Evolutionary conservation across 2,888 invertebrate genomes (phyloP).

Genomic region (Drosophila robusta): DNA sequence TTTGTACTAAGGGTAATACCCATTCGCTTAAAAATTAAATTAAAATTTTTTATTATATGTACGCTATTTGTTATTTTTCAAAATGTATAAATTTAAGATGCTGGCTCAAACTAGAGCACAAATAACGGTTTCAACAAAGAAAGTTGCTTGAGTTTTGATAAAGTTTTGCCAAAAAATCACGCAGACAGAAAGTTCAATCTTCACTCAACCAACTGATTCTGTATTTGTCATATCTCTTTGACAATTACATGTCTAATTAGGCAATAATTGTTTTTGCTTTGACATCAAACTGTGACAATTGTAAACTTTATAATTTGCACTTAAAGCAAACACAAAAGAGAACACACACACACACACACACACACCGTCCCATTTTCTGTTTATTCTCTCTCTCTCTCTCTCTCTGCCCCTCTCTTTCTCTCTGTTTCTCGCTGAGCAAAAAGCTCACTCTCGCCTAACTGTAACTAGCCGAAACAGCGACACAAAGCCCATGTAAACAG

Average conservation of each 20-base stretch:
- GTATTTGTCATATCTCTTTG: slow-evolving; percentile 5
- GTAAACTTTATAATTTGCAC: slow-evolving; percentile 52
- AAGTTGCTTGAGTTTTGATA: too few species aligned
- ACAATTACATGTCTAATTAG: slow-evolving; percentile 53
- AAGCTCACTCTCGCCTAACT: slow-evolving; percentile 27
- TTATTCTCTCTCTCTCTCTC: background rate
- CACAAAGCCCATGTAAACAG: slow-evolving; percentile 67
- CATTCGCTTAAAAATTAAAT: too few species aligned
- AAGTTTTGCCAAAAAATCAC: background rate
- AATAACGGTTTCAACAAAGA: too few species aligned
- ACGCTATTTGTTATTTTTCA: too few species aligned
- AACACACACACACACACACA: background rate
- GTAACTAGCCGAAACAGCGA: slow-evolving; percentile 48
- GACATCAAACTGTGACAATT: slow-evolving; percentile 46
- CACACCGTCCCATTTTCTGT: background rate
- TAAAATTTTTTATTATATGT: too few species aligned
- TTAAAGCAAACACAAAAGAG: slow-evolving; percentile 31
- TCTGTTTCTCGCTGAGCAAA: background rate
- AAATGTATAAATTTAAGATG: too few species aligned
- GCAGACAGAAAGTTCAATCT: slow-evolving; percentile 1
- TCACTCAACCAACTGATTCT: background rate
- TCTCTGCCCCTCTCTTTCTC: background rate
- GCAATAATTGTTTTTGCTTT: slow-evolving; percentile 52
- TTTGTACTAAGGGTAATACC: too few species aligned
- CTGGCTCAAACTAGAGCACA: too few species aligned